Evolutionary conservation across 2,797 vertebrate genomes (phyloP).

Genomic region (Gymnoscopelus braueri): DNA sequence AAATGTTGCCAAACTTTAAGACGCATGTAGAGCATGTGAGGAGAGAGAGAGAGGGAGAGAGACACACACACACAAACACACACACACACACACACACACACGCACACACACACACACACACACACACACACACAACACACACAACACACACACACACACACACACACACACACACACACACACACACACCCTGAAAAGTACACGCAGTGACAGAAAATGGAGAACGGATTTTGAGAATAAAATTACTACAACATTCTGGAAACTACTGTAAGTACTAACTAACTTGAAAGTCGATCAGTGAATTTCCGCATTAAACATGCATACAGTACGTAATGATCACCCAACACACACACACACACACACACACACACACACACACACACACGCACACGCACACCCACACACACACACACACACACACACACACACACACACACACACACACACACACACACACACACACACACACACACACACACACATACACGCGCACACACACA

Average conservation of each 20-base stretch:
- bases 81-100: neutral
- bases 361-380: neutral
- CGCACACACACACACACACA: neutral
- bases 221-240: too few species aligned
- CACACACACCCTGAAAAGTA: neutral
- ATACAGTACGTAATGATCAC: too few species aligned
- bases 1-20: neutral
- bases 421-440: constrained; percentile 14
- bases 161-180: neutral
- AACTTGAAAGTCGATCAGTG: too few species aligned
- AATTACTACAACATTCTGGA: too few species aligned
- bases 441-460: neutral
- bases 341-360: neutral
- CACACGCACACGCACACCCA: neutral
- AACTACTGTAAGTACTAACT: too few species aligned
- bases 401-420: constrained; percentile 3
- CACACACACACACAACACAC: neutral
- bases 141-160: neutral
- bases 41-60: neutral
- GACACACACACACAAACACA: neutral
- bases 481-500: neutral
- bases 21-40: constrained; percentile 13
- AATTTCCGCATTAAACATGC: too few species aligned
- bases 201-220: too few species aligned
- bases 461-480: neutral